Conservation (phyloP, 2,888 invertebrate species). For the Cylloceria caligata region DNA sequence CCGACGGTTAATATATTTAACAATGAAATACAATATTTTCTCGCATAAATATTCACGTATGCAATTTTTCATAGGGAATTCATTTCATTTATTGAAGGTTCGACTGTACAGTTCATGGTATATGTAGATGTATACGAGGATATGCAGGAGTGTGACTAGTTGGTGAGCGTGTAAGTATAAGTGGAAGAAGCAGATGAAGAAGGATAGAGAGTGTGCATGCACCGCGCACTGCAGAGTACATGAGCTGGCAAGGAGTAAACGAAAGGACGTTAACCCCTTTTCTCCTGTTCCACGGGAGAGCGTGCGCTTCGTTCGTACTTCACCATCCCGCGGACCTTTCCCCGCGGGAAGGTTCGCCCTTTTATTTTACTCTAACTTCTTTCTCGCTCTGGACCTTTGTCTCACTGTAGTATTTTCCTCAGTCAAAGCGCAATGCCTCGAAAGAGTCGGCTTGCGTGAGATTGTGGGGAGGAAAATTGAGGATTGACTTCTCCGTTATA, state of each 20-base stretch:
- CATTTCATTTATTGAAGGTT: not conserved
- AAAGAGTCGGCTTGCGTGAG: not conserved
- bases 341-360: constrained; percentile 69
- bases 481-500: not conserved
- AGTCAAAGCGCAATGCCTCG: constrained; percentile 7
- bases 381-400: constrained; percentile 44
- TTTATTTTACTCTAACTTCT: constrained; percentile 54
- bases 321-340: constrained; percentile 70
- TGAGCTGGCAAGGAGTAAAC: constrained; percentile 73
- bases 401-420: constrained; percentile 26
- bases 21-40: no score
- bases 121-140: constrained; percentile 14
- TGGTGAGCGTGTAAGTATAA: constrained; percentile 45
- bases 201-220: constrained; percentile 65
- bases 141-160: constrained; percentile 51
- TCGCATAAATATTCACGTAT: no score
- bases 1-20: no score
- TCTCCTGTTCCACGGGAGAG: constrained; percentile 63
- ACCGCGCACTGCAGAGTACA: constrained; percentile 63
- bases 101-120: constrained; percentile 20
- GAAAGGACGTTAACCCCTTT: constrained; percentile 81
- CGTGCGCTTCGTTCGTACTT: constrained; percentile 40
- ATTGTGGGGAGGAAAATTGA: constrained; percentile 13
- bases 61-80: not conserved
- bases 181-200: constrained; percentile 52